Percentiles rank a stretch among this genome's conserved stretches.
Conservation (phyloP, 2,797 vertebrate genomes). For the Tenualosa ilisha region DNA sequence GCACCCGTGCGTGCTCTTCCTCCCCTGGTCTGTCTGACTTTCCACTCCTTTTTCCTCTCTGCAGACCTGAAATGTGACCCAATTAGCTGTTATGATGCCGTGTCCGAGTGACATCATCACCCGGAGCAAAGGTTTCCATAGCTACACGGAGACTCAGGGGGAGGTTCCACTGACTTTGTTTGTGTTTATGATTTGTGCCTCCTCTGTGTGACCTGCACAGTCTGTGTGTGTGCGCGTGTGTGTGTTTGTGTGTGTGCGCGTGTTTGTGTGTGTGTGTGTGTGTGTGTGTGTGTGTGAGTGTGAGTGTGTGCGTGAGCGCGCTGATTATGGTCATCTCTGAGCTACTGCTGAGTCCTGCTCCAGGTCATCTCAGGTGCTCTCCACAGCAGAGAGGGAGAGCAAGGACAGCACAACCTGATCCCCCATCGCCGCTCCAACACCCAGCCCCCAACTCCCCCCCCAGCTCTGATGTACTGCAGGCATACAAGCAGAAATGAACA, state of each 20-base stretch:
- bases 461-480: not conserved
- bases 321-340: conserved; percentile 1
- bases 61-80: conserved; percentile 41
- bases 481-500: not conserved
- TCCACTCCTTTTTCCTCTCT: not conserved
- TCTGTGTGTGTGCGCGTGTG: conserved; percentile 41
- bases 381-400: conserved; percentile 39
- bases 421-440: not conserved
- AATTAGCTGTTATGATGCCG: conserved; percentile 61
- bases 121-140: conserved; percentile 68
- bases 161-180: conserved; percentile 29
- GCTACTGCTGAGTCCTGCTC: conserved; percentile 37
- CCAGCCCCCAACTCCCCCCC: not conserved
- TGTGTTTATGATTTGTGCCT: conserved; percentile 25
- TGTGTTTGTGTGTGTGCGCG: conserved; percentile 40
- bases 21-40: conserved; percentile 40
- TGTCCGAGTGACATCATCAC: conserved; percentile 62
- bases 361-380: conserved; percentile 53
- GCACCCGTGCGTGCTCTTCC: conserved; percentile 1
- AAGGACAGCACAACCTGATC: conserved; percentile 26
- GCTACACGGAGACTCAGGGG: conserved; percentile 59
- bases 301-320: not conserved
- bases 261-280: conserved; percentile 40
- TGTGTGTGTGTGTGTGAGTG: conserved; percentile 40
- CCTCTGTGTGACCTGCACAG: conserved; percentile 51